phyloP scores from a whole-genome alignment of 2,113 vertebrate species.

The Ursus arctos region DNA sequence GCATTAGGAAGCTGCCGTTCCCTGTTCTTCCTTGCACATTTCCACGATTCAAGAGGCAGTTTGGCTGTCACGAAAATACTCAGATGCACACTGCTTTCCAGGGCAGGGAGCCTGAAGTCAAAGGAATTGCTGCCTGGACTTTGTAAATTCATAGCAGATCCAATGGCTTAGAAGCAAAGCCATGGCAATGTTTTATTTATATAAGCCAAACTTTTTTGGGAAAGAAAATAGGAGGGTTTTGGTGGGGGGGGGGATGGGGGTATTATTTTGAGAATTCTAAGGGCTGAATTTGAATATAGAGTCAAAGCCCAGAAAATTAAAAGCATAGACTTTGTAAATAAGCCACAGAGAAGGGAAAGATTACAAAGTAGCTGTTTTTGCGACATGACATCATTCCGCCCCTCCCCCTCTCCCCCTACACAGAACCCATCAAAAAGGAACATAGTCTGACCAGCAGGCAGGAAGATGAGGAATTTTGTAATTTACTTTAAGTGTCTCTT shows the following conservation, averaged over 20 bases:
- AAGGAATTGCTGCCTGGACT: background rate
- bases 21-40: background rate
- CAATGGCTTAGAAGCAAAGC: conserved; percentile 37
- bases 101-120: background rate
- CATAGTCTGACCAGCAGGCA: background rate
- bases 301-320: conserved; percentile 19
- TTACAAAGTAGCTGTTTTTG: conserved; percentile 5
- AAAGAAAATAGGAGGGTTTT: conserved; percentile 38
- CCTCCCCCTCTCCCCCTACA: background rate
- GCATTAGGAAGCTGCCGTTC: background rate
- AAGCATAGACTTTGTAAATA: conserved; percentile 40
- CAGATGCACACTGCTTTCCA: background rate
- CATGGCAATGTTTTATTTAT: conserved; percentile 39
- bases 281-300: conserved; percentile 43
- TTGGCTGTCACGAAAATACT: background rate
- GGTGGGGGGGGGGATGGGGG: accelerated
- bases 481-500: conserved; percentile 12
- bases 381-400: background rate
- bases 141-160: conserved; percentile 26
- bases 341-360: background rate
- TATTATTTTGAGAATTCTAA: conserved; percentile 56
- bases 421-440: background rate
- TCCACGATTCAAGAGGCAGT: background rate
- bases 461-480: background rate
- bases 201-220: conserved; percentile 7